Conservation (phyloP, 2,888 invertebrate genomes). For the Bugula neritina region DNA sequence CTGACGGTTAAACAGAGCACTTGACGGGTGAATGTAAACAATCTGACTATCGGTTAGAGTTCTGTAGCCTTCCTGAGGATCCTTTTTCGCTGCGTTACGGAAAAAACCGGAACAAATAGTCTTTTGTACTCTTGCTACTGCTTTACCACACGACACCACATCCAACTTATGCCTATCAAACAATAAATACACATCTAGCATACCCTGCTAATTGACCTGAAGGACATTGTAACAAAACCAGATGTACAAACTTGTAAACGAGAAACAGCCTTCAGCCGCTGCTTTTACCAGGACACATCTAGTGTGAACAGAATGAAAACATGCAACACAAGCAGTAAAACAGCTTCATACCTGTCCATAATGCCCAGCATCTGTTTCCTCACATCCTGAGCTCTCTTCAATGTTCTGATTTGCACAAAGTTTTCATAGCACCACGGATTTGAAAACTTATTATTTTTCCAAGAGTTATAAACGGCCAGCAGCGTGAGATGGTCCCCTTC, state of each 20-base stretch:
- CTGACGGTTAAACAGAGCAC: constrained; percentile 92
- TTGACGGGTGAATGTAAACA: constrained; percentile 97
- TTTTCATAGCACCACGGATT: constrained; percentile 99
- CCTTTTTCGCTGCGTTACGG: constrained; percentile 96
- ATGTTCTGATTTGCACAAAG: constrained; percentile 91
- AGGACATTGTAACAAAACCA: no score
- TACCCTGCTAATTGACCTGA: no score
- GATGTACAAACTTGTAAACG: no score
- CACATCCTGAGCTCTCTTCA: constrained; percentile 95
- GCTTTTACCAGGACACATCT: no score
- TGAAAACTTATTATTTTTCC: constrained; percentile 98
- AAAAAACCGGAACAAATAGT: constrained; percentile 97
- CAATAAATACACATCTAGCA: no score
- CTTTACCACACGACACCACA: constrained; percentile 92
- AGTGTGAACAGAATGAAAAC: no score
- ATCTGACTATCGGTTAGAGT: constrained; percentile 92
- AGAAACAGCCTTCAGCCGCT: no score
- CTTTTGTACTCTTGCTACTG: constrained; percentile 91
- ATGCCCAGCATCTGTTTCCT: constrained; percentile 93
- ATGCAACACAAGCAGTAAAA: no score
- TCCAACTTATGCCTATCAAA: constrained; percentile 59
- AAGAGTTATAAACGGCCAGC: constrained; percentile 96
- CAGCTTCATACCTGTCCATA: constrained; percentile 91
- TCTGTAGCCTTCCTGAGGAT: constrained; percentile 93
- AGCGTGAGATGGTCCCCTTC: constrained; percentile 97